Evolutionary conservation across 2,113 vertebrate species (phyloP), one percentile per base, ranked within the genome.

Genomic region (Oreotrochilus melanogaster): DNA sequence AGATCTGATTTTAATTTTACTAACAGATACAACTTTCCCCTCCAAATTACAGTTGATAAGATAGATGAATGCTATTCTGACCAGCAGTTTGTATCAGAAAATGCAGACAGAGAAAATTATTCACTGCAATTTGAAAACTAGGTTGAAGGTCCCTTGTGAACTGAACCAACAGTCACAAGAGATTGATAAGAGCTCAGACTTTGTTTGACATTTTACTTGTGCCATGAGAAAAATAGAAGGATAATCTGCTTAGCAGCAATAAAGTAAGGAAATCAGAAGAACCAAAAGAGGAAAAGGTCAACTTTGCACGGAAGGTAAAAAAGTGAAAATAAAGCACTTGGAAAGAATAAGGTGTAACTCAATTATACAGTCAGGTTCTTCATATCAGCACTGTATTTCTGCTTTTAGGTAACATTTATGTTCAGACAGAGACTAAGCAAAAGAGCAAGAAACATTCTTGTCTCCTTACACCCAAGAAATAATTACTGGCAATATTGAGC

Each of bases 11-110:
- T 5, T 35, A 54, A 10, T 80, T 85, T 80, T 71, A 27, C 54
- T 6, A 22, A 4, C 11, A 33, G 6, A 23, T 2, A 37, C 3
- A 79, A 39, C 0, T 5, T 43, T 56, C 1, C 3, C 6, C 18
- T 25, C 0, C 5, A 78, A 11, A 35, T 42, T 39, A 39, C 27
- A 60, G 4, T 1, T 76, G 8, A 51, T 19, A 53, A 12, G 22
- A 43, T 16, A 53, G 1, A 6, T 12, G 3, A 60, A 42, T 61
- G 7, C 1, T 23, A 24, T 50, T 37, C 23, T 47, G 10, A 47
- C 9, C 0, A 3, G 1, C 4, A 37, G 15, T 30, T 86, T 60
- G 3, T 39, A 15, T 37, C 22, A 43, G 42, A 72, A 64, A 93
- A 57, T 3, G 1, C 9, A 5, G 5, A 4, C 27, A 89, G 24